Evolutionary conservation across 2,888 invertebrate species (phyloP).

Genomic region (Euproctis similis): DNA sequence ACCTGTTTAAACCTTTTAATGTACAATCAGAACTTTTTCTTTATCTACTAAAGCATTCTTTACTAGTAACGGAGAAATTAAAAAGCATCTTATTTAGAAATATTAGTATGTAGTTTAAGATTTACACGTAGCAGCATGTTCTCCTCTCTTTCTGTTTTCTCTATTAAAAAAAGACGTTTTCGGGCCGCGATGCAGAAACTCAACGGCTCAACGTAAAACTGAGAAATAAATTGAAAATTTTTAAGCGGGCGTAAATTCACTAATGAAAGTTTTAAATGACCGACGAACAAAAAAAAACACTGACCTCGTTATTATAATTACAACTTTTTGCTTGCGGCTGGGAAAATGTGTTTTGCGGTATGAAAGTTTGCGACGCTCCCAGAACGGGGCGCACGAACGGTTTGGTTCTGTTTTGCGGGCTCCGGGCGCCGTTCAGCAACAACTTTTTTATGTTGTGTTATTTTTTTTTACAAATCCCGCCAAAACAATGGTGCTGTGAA

Average conservation of each 20-base stretch:
- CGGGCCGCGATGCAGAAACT: conserved; percentile 11
- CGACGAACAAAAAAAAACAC: conserved; percentile 54
- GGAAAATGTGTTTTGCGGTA: conserved; percentile 17
- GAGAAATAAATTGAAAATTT: conserved; percentile 52
- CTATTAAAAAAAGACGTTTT: too few relatives aligned
- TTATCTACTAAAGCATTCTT: too few relatives aligned
- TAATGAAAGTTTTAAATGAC: conserved; percentile 72
- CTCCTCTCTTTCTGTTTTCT: too few relatives aligned
- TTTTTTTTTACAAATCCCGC: conserved; percentile 57
- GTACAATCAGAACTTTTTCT: too few relatives aligned
- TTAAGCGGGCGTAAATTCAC: conserved; percentile 57
- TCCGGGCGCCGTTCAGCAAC: conserved; percentile 27
- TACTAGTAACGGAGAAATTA: too few relatives aligned
- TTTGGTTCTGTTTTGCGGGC: conserved; percentile 8
- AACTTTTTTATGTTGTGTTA: conserved; percentile 52
- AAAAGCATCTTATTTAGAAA: too few relatives aligned
- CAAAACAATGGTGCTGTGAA: conserved; percentile 64
- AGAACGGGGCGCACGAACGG: conserved; percentile 24
- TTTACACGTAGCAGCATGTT: too few relatives aligned
- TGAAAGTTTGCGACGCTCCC: conserved; percentile 12
- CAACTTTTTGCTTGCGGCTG: conserved; percentile 39
- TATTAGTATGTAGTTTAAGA: too few relatives aligned
- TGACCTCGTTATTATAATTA: conserved; percentile 64
- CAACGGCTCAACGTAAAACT: conserved; percentile 38
- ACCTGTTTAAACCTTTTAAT: too few relatives aligned